A percentile compares a stretch with the other conserved stretches of the same genome.
These are phyloP conservation scores for Drosophila mettleri DNA, from an alignment of 2,888 invertebrate species.

Conservation along the genomic window DNA sequence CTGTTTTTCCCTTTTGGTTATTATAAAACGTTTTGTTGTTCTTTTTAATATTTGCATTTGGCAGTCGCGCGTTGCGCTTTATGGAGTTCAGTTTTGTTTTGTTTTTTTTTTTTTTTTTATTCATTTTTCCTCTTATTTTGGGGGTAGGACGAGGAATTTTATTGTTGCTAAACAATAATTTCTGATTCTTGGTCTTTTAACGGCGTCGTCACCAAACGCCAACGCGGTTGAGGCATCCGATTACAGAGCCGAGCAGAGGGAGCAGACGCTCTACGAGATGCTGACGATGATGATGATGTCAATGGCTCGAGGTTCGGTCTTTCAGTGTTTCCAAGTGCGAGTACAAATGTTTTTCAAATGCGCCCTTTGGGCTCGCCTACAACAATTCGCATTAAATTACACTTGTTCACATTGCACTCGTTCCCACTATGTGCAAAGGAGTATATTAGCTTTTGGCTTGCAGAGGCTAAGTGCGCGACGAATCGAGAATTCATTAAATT, in stretches of 20 bases:
- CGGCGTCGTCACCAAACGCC: slow-evolving; percentile 62
- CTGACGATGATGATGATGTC: slow-evolving; percentile 59
- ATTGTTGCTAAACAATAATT: slow-evolving; percentile 78
- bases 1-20: slow-evolving; percentile 75
- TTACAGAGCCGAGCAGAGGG: slow-evolving; percentile 50
- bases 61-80: slow-evolving; percentile 75
- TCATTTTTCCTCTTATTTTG: slow-evolving; percentile 46
- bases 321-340: slow-evolving; percentile 30
- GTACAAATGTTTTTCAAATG: slow-evolving; percentile 71
- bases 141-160: slow-evolving; percentile 57
- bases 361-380: slow-evolving; percentile 41
- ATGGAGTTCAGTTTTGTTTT: slow-evolving; percentile 43
- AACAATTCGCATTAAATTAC: slow-evolving; percentile 72
- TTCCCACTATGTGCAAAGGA: not conserved
- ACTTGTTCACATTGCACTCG: slow-evolving; percentile 43
- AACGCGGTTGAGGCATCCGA: slow-evolving; percentile 54
- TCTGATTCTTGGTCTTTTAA: slow-evolving; percentile 71
- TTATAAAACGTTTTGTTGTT: slow-evolving; percentile 71
- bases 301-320: slow-evolving; percentile 43
- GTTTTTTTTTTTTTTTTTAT: not conserved
- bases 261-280: slow-evolving; percentile 23
- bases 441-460: not conserved
- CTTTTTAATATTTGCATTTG: slow-evolving; percentile 75
- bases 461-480: too few species aligned
- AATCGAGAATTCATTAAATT: too few species aligned